A percentile compares a stretch with the other conserved stretches of the same genome.
phyloP scores from a whole-genome alignment of 2,888 invertebrate genomes.

The Notodonta ziczac region DNA sequence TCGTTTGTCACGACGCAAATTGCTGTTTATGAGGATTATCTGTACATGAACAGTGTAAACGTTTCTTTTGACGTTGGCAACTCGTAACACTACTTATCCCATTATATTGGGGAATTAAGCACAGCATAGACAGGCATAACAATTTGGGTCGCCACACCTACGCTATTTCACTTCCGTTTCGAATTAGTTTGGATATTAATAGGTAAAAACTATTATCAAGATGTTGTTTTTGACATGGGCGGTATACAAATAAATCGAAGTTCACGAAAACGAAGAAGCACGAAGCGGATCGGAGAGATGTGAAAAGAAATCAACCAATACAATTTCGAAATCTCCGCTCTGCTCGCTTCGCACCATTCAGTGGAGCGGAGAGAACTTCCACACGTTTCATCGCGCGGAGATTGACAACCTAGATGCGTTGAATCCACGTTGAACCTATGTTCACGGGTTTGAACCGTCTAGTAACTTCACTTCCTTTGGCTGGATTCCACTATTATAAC shows the following conservation, averaged over 20 bases:
- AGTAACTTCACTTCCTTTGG: too few species aligned
- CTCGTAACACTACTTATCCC: conserved; percentile 31
- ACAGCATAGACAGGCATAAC: neutral
- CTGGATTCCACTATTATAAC: too few species aligned
- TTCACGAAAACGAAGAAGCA: neutral
- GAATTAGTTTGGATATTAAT: neutral
- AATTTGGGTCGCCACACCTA: conserved; percentile 3
- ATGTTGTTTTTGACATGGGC: neutral
- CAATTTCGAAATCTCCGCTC: neutral
- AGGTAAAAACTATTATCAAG: neutral
- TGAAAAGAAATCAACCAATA: too few species aligned
- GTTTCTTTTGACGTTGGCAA: conserved; percentile 45
- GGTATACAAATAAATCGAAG: neutral
- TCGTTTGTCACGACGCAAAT: conserved; percentile 81
- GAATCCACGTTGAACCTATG: neutral
- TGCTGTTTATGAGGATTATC: conserved; percentile 82
- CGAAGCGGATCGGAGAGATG: neutral
- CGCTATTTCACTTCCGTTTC: neutral
- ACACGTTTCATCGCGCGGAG: neutral
- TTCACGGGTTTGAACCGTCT: neutral
- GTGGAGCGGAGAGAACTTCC: neutral
- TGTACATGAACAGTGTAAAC: conserved; percentile 57
- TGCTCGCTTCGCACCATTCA: neutral
- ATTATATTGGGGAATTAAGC: conserved; percentile 13
- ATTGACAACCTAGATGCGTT: too few species aligned